Evolutionary conservation across 2,888 invertebrate genomes (phyloP), one percentile per base, ranked within the genome.

Genomic region (Xylophagus ater): DNA sequence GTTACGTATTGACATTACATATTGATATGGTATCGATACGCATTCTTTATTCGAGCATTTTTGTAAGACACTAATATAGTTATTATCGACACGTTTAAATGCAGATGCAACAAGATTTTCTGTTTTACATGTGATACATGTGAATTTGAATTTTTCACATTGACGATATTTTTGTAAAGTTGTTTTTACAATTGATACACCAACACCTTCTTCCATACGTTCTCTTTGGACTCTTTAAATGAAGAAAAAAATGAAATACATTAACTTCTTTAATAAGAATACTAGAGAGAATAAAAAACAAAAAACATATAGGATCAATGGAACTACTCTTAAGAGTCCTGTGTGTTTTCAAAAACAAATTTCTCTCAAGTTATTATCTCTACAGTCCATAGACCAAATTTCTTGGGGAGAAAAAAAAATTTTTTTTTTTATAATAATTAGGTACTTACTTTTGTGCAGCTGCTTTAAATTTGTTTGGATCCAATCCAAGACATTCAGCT

Each of bases 401-500:
- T n/a, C n/a, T n/a, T n/a, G n/a, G n/a, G n/a, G n/a, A n/a, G n/a
- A n/a, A n/a, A n/a, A n/a, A n/a, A n/a, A n/a, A n/a, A n/a, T n/a
- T n/a, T n/a, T n/a, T n/a, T n/a, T n/a, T n/a, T n/a, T n/a, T n/a
- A n/a, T n/a, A n/a, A n/a, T n/a, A n/a, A 23, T 12, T 2, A 24
- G 4, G 1, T 9, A 45, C 49, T 45, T 44, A 62, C 63, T 60
- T 57, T 37, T 59, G 58, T 7, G 58, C 59, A 17, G 62, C 59
- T 47, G 58, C 60, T 45, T 67, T 67, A 43, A 63, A 67, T 41
- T 65, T 60, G 9, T 49, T 56, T 1, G 73, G 70, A 58, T 79
- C 77, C 40, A 78, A 60, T 51, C 94, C 96, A 41, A 98, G 72
- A 58, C 84, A 82, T 54, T 86, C 80, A 0, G 97, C 97, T 44